Evolutionary conservation across 2,888 invertebrate genomes (phyloP).

Genomic region (Dolichomitus sp.): DNA sequence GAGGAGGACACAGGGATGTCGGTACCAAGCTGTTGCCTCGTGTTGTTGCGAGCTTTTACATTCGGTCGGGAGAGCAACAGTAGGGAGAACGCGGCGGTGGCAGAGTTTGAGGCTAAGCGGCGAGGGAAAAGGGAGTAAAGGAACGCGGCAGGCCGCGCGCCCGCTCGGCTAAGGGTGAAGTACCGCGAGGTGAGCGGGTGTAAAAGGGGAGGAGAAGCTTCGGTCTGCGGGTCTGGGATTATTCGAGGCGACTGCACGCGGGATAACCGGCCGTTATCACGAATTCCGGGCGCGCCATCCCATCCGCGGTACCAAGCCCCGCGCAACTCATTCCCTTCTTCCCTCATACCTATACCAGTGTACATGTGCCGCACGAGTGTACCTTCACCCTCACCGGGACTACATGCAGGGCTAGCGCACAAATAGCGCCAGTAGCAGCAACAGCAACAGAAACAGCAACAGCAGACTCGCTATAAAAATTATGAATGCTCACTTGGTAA

Average conservation of each 20-base stretch:
- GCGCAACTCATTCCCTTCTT: constrained; percentile 42
- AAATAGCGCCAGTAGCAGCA: constrained; percentile 23
- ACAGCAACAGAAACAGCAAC: constrained; percentile 2
- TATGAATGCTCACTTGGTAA: constrained; percentile 69
- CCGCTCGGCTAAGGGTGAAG: constrained; percentile 12
- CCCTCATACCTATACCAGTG: constrained; percentile 5
- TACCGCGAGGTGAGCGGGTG: constrained; percentile 1
- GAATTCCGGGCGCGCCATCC: constrained; percentile 63
- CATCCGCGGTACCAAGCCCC: constrained; percentile 52
- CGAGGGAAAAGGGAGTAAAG: constrained; percentile 36
- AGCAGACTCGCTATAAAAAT: constrained; percentile 53
- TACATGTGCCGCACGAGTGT: constrained; percentile 17
- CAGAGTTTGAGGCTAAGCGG: constrained; percentile 39
- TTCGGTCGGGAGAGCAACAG: constrained; percentile 44
- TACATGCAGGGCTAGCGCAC: constrained; percentile 31
- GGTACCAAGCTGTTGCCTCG: constrained; percentile 50
- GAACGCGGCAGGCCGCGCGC: constrained; percentile 27
- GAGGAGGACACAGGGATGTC: constrained; percentile 1
- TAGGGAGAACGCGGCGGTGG: constrained; percentile 14
- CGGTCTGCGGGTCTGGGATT: constrained; percentile 65
- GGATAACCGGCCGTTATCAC: constrained; percentile 67
- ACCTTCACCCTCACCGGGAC: neutral
- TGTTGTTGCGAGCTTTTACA: constrained; percentile 63
- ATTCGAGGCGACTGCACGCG: constrained; percentile 66
- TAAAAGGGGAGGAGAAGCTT: constrained; percentile 36